phyloP scores from a whole-genome alignment of 1,140 invertebrate genomes.

The Hycleus phaleratus region DNA sequence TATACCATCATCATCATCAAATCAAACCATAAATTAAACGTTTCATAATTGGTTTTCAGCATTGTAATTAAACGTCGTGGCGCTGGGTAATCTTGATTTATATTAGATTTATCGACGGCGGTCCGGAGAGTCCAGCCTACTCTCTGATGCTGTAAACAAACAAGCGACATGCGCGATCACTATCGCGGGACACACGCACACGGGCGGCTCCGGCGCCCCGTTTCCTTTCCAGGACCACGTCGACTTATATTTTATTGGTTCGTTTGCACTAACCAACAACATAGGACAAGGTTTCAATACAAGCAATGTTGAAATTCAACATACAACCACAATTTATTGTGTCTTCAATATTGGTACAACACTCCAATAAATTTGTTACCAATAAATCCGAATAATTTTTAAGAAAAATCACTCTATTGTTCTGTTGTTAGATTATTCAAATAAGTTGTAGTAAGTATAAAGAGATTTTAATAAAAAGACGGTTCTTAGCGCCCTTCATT shows the following conservation, averaged over 20 bases:
- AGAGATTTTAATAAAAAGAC: too few relatives aligned
- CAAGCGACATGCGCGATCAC: slow-evolving; percentile 27
- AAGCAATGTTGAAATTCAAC: background rate
- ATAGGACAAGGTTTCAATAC: background rate
- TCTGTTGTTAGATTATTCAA: too few relatives aligned
- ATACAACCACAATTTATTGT: too few relatives aligned
- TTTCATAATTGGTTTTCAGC: slow-evolving; percentile 33
- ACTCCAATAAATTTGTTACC: too few relatives aligned
- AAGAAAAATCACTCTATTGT: too few relatives aligned
- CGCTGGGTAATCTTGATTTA: slow-evolving; percentile 20
- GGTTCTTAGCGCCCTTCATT: background rate
- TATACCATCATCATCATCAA: slow-evolving; percentile 11
- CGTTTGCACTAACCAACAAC: background rate
- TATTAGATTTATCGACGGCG: slow-evolving; percentile 18
- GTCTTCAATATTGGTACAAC: too few relatives aligned
- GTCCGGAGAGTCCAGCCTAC: slow-evolving; percentile 7
- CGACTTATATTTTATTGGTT: slow-evolving; percentile 7
- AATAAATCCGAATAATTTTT: too few relatives aligned
- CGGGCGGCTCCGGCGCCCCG: slow-evolving; percentile 9
- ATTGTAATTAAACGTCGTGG: slow-evolving; percentile 30
- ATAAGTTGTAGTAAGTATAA: too few relatives aligned
- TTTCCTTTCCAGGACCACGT: slow-evolving; percentile 5
- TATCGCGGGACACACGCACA: slow-evolving; percentile 22
- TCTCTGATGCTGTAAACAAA: slow-evolving; percentile 21
- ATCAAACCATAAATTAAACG: slow-evolving; percentile 26